Evolutionary conservation across 2,113 vertebrate genomes (phyloP).

Genomic region (Hippocampus barbouri): DNA sequence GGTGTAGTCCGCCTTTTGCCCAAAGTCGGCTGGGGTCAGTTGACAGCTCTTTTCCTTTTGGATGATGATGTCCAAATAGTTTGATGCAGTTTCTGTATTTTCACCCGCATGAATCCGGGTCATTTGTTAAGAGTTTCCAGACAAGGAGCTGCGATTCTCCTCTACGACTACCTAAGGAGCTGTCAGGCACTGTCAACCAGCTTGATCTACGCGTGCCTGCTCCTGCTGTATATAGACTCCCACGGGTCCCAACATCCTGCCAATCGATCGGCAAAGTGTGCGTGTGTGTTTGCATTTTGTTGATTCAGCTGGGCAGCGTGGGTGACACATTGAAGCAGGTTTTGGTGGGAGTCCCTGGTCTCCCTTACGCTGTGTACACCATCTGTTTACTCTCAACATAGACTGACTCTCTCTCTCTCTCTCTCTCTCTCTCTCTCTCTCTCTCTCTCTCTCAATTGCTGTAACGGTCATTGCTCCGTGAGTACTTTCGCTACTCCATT

Average conservation of each 20-base stretch:
- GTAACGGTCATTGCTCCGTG: too few species aligned
- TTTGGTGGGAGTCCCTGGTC: conserved; percentile 64
- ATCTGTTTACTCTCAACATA: conserved; percentile 68
- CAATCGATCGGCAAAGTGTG: conserved; percentile 60
- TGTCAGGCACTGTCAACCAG: conserved; percentile 67
- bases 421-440: conserved; percentile 8
- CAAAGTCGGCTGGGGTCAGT: too few species aligned
- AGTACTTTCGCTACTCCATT: too few species aligned
- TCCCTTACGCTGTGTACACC: conserved; percentile 65
- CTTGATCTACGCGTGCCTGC: conserved; percentile 64
- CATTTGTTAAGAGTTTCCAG: conserved; percentile 19
- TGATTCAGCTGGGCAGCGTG: conserved; percentile 63
- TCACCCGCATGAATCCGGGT: conserved; percentile 20
- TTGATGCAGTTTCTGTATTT: conserved; percentile 20
- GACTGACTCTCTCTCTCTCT: conserved; percentile 14
- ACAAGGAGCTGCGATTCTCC: conserved; percentile 22
- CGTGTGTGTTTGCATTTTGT: conserved; percentile 59
- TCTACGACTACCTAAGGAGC: conserved; percentile 55
- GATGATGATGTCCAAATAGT: conserved; percentile 9
- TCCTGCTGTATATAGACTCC: conserved; percentile 57
- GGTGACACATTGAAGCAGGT: conserved; percentile 64
- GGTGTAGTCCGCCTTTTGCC: too few species aligned
- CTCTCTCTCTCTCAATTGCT: neutral
- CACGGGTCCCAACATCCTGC: conserved; percentile 58
- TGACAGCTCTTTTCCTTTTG: neutral